phyloP scores from a whole-genome alignment of 2,797 vertebrate species.

The Brachyrhaphis roseni region DNA sequence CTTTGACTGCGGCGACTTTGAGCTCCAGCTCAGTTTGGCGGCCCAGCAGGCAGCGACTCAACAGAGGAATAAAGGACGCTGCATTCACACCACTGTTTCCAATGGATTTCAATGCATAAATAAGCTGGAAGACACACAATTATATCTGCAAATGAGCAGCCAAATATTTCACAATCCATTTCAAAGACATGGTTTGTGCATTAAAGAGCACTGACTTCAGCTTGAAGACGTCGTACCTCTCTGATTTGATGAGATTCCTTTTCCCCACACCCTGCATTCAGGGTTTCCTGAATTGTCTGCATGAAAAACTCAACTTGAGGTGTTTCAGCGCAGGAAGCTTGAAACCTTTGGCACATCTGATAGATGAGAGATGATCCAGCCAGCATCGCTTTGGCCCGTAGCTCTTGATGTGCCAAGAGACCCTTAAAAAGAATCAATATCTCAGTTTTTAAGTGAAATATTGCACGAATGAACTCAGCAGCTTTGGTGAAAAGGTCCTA shows the following conservation, averaged over 20 bases:
- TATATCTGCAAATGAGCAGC: not conserved
- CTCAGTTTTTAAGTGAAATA: not conserved
- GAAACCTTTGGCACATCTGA: constrained; percentile 78
- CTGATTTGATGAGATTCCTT: constrained; percentile 37
- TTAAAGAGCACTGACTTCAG: not conserved
- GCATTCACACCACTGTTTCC: constrained; percentile 83
- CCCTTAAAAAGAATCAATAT: constrained; percentile 67
- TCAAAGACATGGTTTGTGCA: not conserved
- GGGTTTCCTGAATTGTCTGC: constrained; percentile 69
- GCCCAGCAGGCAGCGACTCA: constrained; percentile 75
- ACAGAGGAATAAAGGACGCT: constrained; percentile 63
- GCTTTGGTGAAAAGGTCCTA: constrained; percentile 63
- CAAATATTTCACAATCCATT: not conserved
- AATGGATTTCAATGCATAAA: constrained; percentile 84
- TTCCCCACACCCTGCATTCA: constrained; percentile 72
- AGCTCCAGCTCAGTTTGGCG: constrained; percentile 64
- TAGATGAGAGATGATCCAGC: constrained; percentile 82
- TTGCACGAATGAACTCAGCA: not conserved
- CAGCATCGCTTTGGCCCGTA: constrained; percentile 76
- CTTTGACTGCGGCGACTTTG: constrained; percentile 83
- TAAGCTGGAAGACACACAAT: constrained; percentile 69
- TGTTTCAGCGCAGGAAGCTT: constrained; percentile 69
- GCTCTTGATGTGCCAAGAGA: constrained; percentile 74
- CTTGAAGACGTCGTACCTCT: constrained; percentile 58
- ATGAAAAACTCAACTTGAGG: constrained; percentile 80